These are phyloP conservation scores for Gymnothorax reevesii DNA, from an alignment of 2,797 vertebrate genomes.

Conservation along the genomic window DNA sequence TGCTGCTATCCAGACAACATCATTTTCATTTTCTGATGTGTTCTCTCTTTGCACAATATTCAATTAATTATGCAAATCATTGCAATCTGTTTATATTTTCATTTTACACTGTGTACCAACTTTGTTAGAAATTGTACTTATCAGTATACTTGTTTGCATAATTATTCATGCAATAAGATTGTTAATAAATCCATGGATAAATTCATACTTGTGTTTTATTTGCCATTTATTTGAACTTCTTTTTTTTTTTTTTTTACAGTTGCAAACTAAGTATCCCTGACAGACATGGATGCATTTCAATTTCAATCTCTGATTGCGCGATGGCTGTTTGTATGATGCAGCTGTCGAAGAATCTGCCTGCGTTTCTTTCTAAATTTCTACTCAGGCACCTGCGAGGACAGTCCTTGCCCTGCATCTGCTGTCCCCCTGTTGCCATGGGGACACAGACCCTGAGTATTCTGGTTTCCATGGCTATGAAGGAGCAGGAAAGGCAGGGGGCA, in stretches of 20 bases:
- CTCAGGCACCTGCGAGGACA: conserved; percentile 56
- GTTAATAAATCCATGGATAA: background rate
- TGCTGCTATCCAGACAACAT: too few species aligned
- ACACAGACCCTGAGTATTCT: conserved; percentile 70
- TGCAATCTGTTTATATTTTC: too few species aligned
- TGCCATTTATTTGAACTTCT: background rate
- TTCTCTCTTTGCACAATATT: too few species aligned
- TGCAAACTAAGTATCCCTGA: background rate
- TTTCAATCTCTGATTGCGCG: background rate
- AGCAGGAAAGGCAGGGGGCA: conserved; percentile 60
- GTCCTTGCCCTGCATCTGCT: conserved; percentile 34
- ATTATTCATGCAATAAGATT: background rate
- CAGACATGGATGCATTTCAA: background rate
- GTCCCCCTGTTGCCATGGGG: conserved; percentile 72
- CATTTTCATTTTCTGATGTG: too few species aligned
- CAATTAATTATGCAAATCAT: too few species aligned
- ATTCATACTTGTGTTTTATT: background rate
- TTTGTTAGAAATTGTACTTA: too few species aligned
- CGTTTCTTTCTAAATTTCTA: conserved; percentile 37
- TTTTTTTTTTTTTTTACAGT: background rate
- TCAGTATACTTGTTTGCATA: background rate
- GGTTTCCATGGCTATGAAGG: conserved; percentile 79
- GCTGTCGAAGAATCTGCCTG: conserved; percentile 56
- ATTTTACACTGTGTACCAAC: too few species aligned
- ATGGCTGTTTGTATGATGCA: conserved; percentile 55